Evolutionary conservation across 2,797 vertebrate genomes (phyloP).

Genomic region (Typhlichthys subterraneus): DNA sequence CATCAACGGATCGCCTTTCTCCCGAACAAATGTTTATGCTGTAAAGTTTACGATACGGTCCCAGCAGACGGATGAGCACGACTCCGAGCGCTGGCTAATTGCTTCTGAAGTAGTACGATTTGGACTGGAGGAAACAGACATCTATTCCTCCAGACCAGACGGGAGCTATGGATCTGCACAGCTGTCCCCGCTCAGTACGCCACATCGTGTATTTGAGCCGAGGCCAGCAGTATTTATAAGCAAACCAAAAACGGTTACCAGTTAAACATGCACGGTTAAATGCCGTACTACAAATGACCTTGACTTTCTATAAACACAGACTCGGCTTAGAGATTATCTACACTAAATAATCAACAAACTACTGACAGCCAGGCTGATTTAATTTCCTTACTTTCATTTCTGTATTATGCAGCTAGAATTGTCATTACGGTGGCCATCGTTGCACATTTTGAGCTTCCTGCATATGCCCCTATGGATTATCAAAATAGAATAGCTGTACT

Average conservation of each 20-base stretch:
- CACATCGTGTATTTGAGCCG: slow-evolving; percentile 69
- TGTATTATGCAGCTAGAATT: too few relatives aligned
- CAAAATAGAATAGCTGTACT: neutral
- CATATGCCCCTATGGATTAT: neutral
- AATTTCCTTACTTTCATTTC: neutral
- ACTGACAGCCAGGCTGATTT: neutral
- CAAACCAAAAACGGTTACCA: slow-evolving; percentile 67
- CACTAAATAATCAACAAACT: neutral
- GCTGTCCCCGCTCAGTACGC: slow-evolving; percentile 51
- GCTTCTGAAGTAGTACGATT: slow-evolving; percentile 66
- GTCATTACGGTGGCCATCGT: neutral
- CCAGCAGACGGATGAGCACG: slow-evolving; percentile 58
- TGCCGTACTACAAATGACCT: slow-evolving; percentile 17
- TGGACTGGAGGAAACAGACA: slow-evolving; percentile 61
- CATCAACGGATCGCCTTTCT: slow-evolving; percentile 34
- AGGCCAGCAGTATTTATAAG: slow-evolving; percentile 69
- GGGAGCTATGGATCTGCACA: slow-evolving; percentile 40
- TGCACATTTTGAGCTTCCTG: too few relatives aligned
- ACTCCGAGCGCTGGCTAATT: slow-evolving; percentile 62
- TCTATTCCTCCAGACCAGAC: slow-evolving; percentile 44
- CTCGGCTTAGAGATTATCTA: neutral
- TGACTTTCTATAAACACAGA: slow-evolving; percentile 28
- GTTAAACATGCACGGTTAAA: slow-evolving; percentile 46
- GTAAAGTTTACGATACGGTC: slow-evolving; percentile 63
- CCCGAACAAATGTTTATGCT: slow-evolving; percentile 56